Percentiles rank a stretch among this genome's conserved stretches.
phyloP scores from a whole-genome alignment of 2,888 invertebrate species.

The Nymphalis polychloros region DNA sequence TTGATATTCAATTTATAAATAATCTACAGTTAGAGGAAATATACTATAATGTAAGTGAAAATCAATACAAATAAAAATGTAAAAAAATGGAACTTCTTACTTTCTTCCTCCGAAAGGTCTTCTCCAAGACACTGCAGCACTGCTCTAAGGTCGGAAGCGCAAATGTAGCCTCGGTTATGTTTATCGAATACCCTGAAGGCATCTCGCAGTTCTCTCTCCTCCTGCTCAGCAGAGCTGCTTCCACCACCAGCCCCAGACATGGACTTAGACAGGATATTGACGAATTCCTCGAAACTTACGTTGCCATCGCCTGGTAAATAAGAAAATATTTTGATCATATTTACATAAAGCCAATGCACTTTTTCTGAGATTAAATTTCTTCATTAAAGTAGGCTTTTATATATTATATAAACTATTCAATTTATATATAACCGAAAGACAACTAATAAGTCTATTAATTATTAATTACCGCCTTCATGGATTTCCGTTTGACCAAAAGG shows the following conservation, averaged over 20 bases:
- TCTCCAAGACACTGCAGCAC: constrained; percentile 94
- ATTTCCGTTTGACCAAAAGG: too few relatives aligned
- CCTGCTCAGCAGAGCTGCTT: constrained; percentile 87
- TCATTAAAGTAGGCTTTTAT: too few relatives aligned
- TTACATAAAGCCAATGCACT: too few relatives aligned
- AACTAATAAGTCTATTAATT: too few relatives aligned
- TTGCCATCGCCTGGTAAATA: constrained; percentile 88
- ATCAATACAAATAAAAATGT: too few relatives aligned
- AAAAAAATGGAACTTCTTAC: constrained; percentile 73
- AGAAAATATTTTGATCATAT: neutral
- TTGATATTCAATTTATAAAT: too few relatives aligned
- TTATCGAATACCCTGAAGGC: constrained; percentile 95
- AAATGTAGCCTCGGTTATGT: constrained; percentile 95
- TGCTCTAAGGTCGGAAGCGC: constrained; percentile 92
- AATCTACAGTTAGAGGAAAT: too few relatives aligned
- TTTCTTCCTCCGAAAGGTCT: constrained; percentile 94
- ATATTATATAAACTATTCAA: too few relatives aligned
- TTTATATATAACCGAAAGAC: too few relatives aligned
- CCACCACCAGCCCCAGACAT: constrained; percentile 83
- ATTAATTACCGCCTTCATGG: too few relatives aligned
- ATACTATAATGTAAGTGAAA: too few relatives aligned
- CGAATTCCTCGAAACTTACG: constrained; percentile 94
- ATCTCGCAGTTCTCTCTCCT: constrained; percentile 90
- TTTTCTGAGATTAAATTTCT: too few relatives aligned
- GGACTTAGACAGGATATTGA: constrained; percentile 90